Conservation (phyloP, 1,140 invertebrate genomes). For the Ridgeia piscesae region DNA sequence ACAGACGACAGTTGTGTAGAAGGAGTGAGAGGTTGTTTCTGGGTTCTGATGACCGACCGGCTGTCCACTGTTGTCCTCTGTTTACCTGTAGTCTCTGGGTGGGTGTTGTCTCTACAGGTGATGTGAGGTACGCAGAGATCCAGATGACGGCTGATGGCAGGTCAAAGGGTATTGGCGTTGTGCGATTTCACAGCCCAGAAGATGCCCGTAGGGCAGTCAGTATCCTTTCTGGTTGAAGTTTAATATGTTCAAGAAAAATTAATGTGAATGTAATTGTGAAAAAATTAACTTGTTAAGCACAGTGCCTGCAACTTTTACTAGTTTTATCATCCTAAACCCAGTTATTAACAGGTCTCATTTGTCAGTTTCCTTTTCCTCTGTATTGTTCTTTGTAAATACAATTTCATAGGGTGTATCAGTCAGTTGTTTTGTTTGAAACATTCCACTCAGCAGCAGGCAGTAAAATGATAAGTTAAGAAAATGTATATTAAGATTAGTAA, state of each 20-base stretch:
- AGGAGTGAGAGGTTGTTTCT: background rate
- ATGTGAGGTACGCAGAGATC: constrained; percentile 92
- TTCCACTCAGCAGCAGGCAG: no score
- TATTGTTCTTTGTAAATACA: no score
- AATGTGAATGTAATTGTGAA: no score
- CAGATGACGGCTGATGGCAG: constrained; percentile 66
- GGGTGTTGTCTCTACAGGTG: constrained; percentile 51
- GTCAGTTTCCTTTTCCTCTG: no score
- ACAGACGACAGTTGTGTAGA: background rate
- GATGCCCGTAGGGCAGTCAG: constrained; percentile 80
- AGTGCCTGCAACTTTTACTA: no score
- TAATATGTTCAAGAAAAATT: background rate
- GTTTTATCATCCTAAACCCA: no score
- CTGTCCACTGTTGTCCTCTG: background rate
- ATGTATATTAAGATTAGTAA: no score
- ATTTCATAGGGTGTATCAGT: no score
- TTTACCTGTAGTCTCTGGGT: background rate
- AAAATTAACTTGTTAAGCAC: no score
- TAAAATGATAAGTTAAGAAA: no score
- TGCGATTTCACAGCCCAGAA: constrained; percentile 82
- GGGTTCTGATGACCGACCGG: background rate
- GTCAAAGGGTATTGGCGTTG: constrained; percentile 72
- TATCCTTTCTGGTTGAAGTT: constrained; percentile 44
- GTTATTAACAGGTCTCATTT: no score
- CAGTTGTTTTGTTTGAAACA: no score